A percentile compares a stretch with the other conserved stretches of the same genome.
Conservation (phyloP, 2,113 vertebrate genomes). For the Hylia prasina region DNA sequence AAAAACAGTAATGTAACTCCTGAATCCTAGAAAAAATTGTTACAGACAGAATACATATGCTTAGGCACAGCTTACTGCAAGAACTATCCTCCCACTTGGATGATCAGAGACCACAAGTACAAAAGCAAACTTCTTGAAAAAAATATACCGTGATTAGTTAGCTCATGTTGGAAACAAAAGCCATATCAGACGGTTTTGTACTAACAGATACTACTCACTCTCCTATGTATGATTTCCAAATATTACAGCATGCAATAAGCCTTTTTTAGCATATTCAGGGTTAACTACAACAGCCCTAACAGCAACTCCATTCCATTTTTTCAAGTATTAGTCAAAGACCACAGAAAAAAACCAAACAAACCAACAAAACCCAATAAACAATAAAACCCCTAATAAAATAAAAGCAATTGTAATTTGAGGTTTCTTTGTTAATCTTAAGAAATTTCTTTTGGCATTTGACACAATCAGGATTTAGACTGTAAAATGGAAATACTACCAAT, state of each 20-base stretch:
- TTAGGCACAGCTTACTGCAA: neutral
- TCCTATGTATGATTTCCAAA: neutral
- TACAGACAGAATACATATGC: neutral
- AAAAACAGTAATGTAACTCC: neutral
- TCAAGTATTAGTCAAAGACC: neutral
- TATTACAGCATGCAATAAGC: neutral
- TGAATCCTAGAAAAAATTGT: neutral
- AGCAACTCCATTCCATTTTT: neutral
- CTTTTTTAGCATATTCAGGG: neutral
- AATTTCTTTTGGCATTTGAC: neutral
- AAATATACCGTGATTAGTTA: neutral
- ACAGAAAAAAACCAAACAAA: neutral
- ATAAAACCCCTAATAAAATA: neutral
- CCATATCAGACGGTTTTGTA: neutral
- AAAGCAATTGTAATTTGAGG: neutral
- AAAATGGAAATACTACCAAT: neutral
- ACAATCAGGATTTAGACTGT: neutral
- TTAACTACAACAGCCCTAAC: neutral
- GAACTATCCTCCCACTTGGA: too few relatives aligned
- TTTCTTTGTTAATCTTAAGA: neutral
- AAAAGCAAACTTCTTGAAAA: neutral
- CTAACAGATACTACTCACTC: neutral
- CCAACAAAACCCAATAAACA: neutral
- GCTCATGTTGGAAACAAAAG: neutral
- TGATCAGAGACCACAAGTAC: neutral